Evolutionary conservation across 2,888 invertebrate genomes (phyloP).

Genomic region (Anarsia innoxiella): DNA sequence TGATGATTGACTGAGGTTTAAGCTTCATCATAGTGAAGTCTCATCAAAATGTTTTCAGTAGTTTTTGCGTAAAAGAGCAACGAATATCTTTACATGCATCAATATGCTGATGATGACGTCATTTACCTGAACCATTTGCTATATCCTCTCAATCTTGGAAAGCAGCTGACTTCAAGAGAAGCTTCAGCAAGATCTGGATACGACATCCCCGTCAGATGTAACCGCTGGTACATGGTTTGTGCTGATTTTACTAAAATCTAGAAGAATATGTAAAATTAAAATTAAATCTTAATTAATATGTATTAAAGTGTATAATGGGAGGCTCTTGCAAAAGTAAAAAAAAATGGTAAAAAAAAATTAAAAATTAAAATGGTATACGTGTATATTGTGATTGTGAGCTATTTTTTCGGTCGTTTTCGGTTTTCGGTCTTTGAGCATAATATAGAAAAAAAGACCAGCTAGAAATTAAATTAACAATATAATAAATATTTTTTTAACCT

Average conservation of each 20-base stretch:
- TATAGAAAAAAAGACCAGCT: no score
- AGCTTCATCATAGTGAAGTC: background rate
- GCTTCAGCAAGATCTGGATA: slow-evolving; percentile 64
- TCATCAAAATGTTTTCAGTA: background rate
- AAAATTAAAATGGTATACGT: no score
- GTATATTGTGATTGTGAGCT: no score
- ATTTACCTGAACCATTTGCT: slow-evolving; percentile 56
- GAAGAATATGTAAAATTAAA: background rate
- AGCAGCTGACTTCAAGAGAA: slow-evolving; percentile 47
- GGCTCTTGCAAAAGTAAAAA: background rate
- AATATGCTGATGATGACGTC: no score
- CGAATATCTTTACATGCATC: no score
- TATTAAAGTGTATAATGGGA: background rate
- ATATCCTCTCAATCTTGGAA: slow-evolving; percentile 48
- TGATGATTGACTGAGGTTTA: background rate
- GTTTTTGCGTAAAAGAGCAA: no score
- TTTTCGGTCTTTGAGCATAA: no score
- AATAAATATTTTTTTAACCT: no score
- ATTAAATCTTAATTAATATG: background rate
- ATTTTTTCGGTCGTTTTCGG: no score
- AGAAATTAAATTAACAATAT: background rate
- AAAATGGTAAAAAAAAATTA: no score
- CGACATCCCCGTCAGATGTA: slow-evolving; percentile 54
- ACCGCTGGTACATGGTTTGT: slow-evolving; percentile 47
- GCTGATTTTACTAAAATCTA: slow-evolving; percentile 58